phyloP scores from a whole-genome alignment of 2,797 vertebrate genomes.

The Oceanodroma leucorhoa region DNA sequence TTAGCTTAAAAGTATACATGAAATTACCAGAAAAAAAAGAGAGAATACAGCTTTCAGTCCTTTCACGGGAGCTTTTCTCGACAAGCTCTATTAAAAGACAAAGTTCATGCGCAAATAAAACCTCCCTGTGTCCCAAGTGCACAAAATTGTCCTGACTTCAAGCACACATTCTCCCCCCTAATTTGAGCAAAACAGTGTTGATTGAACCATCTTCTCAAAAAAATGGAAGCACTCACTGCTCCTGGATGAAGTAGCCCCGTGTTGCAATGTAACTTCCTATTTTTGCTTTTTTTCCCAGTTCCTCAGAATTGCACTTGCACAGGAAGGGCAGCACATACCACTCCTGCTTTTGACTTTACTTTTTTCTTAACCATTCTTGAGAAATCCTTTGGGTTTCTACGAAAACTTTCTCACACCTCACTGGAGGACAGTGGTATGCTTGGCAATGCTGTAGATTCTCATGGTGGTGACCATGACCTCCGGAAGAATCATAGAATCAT shows the following conservation, averaged over 20 bases:
- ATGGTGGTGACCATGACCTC: neutral
- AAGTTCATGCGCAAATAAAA: neutral
- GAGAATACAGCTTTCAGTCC: neutral
- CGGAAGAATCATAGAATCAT: neutral
- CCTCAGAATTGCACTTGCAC: neutral
- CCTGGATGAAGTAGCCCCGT: neutral
- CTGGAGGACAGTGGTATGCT: neutral
- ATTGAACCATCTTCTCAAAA: neutral
- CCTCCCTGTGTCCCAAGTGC: neutral
- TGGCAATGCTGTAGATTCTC: neutral
- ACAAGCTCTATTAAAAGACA: neutral
- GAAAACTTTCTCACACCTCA: neutral
- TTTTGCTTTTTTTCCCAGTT: neutral
- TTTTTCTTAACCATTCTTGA: neutral
- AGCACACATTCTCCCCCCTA: neutral
- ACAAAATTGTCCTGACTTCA: neutral
- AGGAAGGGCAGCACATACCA: neutral
- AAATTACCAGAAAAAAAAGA: neutral
- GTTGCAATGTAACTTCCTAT: neutral
- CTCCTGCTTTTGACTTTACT: neutral
- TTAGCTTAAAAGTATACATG: neutral
- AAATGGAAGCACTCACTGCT: neutral
- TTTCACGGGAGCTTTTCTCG: neutral
- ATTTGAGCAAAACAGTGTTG: neutral
- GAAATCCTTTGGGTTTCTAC: neutral